Percentiles rank a stretch among this genome's conserved stretches.
phyloP scores from a whole-genome alignment of 2,797 vertebrate species.

The Naso thynnoides region DNA sequence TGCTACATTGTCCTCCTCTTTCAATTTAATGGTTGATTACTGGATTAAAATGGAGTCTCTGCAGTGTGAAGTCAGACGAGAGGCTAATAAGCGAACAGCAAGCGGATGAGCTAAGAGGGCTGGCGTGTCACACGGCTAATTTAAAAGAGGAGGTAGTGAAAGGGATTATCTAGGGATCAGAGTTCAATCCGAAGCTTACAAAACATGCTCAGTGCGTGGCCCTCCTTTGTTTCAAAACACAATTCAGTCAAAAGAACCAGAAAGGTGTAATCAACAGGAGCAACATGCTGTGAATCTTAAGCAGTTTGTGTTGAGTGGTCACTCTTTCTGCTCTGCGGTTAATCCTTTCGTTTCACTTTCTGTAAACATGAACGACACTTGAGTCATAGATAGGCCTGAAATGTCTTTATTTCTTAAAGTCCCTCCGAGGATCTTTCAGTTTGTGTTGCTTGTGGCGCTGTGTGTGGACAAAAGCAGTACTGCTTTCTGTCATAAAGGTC shows the following conservation, averaged over 20 bases:
- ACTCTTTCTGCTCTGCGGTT: neutral
- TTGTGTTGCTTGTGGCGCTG: no score
- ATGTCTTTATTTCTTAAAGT: no score
- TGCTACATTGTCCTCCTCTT: slow-evolving; percentile 1
- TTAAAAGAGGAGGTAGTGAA: slow-evolving; percentile 82
- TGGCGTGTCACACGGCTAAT: slow-evolving; percentile 82
- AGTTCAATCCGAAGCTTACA: slow-evolving; percentile 80
- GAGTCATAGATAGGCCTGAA: neutral
- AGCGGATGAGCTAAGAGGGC: slow-evolving; percentile 60
- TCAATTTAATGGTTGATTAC: neutral
- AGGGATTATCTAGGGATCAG: slow-evolving; percentile 84
- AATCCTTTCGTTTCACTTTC: neutral
- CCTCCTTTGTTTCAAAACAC: slow-evolving; percentile 56
- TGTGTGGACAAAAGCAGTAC: no score
- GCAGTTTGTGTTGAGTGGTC: slow-evolving; percentile 1
- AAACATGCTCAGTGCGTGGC: slow-evolving; percentile 70
- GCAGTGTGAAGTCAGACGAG: slow-evolving; percentile 1
- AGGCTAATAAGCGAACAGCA: slow-evolving; percentile 66
- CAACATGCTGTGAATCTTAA: slow-evolving; percentile 18
- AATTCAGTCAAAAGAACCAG: slow-evolving; percentile 32
- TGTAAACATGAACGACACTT: neutral
- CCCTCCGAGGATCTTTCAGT: no score
- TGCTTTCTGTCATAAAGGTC: no score
- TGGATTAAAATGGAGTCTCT: slow-evolving; percentile 18
- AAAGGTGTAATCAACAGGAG: slow-evolving; percentile 24